Conservation (phyloP, 2,888 invertebrate genomes). For the Pseudococcus longispinus region DNA sequence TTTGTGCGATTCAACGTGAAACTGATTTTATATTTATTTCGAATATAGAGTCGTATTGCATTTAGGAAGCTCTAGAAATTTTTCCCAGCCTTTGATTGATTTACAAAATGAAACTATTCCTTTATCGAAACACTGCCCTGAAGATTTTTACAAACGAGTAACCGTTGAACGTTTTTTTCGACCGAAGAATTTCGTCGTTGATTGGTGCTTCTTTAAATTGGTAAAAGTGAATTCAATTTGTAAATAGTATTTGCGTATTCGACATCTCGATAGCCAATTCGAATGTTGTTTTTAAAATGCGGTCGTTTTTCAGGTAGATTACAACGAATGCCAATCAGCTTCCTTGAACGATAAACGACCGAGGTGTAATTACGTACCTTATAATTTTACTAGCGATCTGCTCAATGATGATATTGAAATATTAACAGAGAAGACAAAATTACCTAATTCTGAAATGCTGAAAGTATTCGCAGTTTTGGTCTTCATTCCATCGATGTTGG, state of each 20-base stretch:
- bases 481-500: constrained; percentile 8
- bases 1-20: neutral
- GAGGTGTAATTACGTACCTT: neutral
- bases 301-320: neutral
- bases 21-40: neutral
- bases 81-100: constrained; percentile 74
- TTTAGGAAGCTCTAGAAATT: constrained; percentile 77
- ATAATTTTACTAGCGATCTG: neutral
- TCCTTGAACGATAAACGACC: neutral
- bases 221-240: too few relatives aligned
- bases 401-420: constrained; percentile 7
- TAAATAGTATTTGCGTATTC: neutral
- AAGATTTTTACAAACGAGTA: constrained; percentile 80
- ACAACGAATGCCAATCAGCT: neutral
- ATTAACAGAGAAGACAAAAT: constrained; percentile 13
- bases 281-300: neutral
- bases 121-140: constrained; percentile 78
- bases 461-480: neutral
- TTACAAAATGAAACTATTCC: constrained; percentile 83
- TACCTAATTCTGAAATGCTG: neutral
- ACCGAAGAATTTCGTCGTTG: constrained; percentile 78
- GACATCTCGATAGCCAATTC: neutral
- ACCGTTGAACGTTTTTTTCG: constrained; percentile 84
- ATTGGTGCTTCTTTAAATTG: constrained; percentile 89
- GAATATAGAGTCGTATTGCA: constrained; percentile 75